Evolutionary conservation across 2,113 vertebrate species (phyloP).

Genomic region (western clawed frog (Xenopus tropicalis)): UCB_Xtro_10.0 CM004445.2:67184501-67185000

Average conservation of each 20-base stretch:
- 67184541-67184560: slow-evolving; percentile 46
- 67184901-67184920: slow-evolving; percentile 96
- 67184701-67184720: slow-evolving; percentile 91
- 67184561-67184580: slow-evolving; percentile 51
- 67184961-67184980: slow-evolving; percentile 87
- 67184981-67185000: slow-evolving; percentile 89
- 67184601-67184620: slow-evolving; percentile 51
- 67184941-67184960: slow-evolving; percentile 93
- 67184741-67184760: slow-evolving; percentile 85
- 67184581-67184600: slow-evolving; percentile 54
- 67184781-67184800: slow-evolving; percentile 93
- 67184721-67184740: slow-evolving; percentile 91
- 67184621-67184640: slow-evolving; percentile 51
- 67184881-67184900: slow-evolving; percentile 95
- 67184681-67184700: slow-evolving; percentile 79
- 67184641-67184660: slow-evolving; percentile 54
- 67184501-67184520: slow-evolving; percentile 43
- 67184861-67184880: slow-evolving; percentile 93
- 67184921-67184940: slow-evolving; percentile 92
- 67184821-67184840: slow-evolving; percentile 95
- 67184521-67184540: slow-evolving; percentile 46
- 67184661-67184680: slow-evolving; percentile 65
- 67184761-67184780: slow-evolving; percentile 91
- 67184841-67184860: slow-evolving; percentile 91
- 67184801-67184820: slow-evolving; percentile 79